Evolutionary conservation across 2,113 vertebrate genomes (phyloP).

Genomic region (Spilogale gracilis): DNA sequence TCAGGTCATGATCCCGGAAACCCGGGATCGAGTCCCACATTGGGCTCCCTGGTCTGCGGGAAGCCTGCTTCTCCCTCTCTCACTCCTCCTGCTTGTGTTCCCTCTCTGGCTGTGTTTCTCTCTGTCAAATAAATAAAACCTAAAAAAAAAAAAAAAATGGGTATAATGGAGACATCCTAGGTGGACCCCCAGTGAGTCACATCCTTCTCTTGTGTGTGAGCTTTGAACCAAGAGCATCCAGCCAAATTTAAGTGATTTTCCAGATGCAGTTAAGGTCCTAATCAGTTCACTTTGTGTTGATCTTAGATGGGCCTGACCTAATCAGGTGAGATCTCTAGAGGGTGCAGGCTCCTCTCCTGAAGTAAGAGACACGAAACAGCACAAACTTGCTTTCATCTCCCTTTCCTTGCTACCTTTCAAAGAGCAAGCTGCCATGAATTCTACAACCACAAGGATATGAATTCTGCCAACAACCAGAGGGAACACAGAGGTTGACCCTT

Average conservation of each 20-base stretch:
- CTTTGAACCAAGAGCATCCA: background rate
- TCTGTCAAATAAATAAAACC: too few relatives aligned
- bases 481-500: background rate
- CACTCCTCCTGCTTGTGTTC: too few relatives aligned
- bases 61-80: too few relatives aligned
- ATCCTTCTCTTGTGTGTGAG: background rate
- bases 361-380: background rate
- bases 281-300: background rate
- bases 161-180: accelerated
- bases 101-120: too few relatives aligned
- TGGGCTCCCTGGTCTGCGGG: too few relatives aligned
- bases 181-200: background rate
- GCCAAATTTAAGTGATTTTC: background rate
- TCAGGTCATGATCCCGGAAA: too few relatives aligned
- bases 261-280: background rate
- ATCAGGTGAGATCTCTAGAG: background rate
- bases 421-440: background rate
- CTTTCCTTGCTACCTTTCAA: background rate
- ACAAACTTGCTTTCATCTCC: background rate
- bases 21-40: too few relatives aligned
- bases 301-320: background rate
- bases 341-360: background rate
- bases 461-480: background rate
- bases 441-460: background rate
- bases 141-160: too few relatives aligned